These are phyloP conservation scores for Lepeophtheirus salmonis DNA, from an alignment of 1,140 invertebrate species.

Conservation along the genomic window DNA sequence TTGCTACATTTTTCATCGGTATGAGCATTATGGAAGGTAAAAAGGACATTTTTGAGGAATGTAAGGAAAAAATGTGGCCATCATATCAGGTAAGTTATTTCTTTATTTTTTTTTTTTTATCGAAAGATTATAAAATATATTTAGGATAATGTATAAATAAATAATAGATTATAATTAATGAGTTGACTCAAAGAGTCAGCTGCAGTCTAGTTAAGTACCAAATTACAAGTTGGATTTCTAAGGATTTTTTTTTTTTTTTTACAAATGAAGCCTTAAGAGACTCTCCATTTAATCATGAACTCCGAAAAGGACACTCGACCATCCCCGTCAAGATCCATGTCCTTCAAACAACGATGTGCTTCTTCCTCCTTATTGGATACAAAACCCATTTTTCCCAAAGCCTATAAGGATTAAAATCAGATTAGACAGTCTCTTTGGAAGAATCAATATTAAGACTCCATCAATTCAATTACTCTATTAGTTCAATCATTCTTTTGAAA, in stretches of 20 bases:
- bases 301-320: neutral
- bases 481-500: no score
- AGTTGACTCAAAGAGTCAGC: neutral
- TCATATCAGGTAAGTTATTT: constrained; percentile 43
- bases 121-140: neutral
- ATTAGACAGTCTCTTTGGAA: no score
- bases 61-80: constrained; percentile 42
- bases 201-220: neutral
- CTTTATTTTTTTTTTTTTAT: no score
- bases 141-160: neutral
- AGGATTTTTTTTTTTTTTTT: neutral
- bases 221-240: no score
- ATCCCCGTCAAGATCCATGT: constrained; percentile 7
- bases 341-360: neutral
- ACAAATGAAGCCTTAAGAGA: neutral
- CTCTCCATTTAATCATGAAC: constrained; percentile 6
- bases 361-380: neutral
- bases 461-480: no score
- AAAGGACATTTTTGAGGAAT: constrained; percentile 42
- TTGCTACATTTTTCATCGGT: constrained; percentile 31
- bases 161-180: neutral
- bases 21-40: constrained; percentile 48
- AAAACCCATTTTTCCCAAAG: neutral
- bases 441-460: no score
- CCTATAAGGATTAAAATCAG: neutral